Evolutionary conservation across 2,797 vertebrate genomes (phyloP).

Genomic region (Diceros bicornis): DNA sequence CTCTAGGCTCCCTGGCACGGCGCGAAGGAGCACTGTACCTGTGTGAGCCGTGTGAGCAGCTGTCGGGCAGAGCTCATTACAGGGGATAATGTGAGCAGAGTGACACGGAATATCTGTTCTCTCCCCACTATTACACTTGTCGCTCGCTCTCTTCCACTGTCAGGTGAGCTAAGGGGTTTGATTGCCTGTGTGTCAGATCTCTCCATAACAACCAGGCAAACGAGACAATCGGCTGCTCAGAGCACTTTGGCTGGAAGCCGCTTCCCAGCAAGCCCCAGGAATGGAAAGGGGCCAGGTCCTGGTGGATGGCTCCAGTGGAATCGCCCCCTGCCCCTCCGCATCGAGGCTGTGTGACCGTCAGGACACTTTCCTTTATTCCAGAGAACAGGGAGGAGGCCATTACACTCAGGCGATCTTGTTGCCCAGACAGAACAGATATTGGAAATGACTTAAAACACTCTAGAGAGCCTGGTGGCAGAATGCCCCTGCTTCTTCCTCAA

Average conservation of each 20-base stretch:
- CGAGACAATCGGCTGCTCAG: slow-evolving; percentile 25
- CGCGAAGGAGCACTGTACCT: not conserved
- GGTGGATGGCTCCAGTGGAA: not conserved
- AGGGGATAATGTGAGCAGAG: slow-evolving; percentile 51
- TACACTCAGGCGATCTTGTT: not conserved
- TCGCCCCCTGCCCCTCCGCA: not conserved
- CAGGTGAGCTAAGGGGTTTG: slow-evolving; percentile 76
- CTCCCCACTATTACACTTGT: slow-evolving; percentile 68
- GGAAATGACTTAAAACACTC: not conserved
- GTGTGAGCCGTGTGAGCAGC: not conserved
- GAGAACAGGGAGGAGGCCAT: not conserved
- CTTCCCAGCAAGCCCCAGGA: not conserved
- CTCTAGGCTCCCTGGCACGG: not conserved
- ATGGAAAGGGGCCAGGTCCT: not conserved
- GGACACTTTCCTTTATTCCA: not conserved
- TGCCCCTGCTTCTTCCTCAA: not conserved
- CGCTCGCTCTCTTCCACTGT: slow-evolving; percentile 4
- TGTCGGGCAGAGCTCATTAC: slow-evolving; percentile 72
- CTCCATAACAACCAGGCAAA: slow-evolving; percentile 64
- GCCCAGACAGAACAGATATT: not conserved
- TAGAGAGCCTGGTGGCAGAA: not conserved
- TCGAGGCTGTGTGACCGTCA: not conserved
- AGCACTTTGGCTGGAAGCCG: not conserved
- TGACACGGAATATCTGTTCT: slow-evolving; percentile 72
- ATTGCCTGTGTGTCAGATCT: slow-evolving; percentile 56